A percentile compares a stretch with the other conserved stretches of the same genome.
These are phyloP conservation scores for Neodiprion pinetum DNA, from an alignment of 1,140 invertebrate species.

Conservation along the genomic window DNA sequence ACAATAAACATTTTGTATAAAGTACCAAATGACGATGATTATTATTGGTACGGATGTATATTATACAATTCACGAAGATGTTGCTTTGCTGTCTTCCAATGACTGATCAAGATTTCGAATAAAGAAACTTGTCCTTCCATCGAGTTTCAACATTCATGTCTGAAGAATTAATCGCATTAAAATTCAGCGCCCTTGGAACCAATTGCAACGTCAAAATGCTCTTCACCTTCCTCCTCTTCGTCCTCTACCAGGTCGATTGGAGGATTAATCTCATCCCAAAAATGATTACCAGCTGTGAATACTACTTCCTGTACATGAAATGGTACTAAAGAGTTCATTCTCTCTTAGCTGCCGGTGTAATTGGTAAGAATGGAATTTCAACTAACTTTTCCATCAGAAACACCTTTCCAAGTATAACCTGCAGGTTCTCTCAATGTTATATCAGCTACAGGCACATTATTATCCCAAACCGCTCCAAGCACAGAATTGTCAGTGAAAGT, in stretches of 20 bases:
- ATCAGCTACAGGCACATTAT: conserved; percentile 32
- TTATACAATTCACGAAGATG: too few species aligned
- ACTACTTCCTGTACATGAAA: conserved; percentile 24
- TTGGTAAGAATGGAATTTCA: not conserved
- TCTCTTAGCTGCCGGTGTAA: not conserved
- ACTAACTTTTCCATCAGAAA: conserved; percentile 17
- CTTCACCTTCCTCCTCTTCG: not conserved
- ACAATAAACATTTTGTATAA: too few species aligned
- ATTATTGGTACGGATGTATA: too few species aligned
- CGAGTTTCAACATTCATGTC: not conserved
- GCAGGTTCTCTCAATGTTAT: conserved; percentile 30
- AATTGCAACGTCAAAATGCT: too few species aligned
- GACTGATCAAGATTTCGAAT: too few species aligned
- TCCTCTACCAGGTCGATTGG: not conserved
- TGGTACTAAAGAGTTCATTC: not conserved
- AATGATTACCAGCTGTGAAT: conserved; percentile 35
- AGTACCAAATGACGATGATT: too few species aligned
- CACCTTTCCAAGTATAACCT: conserved; percentile 31
- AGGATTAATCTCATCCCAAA: conserved; percentile 28
- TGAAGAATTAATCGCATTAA: too few species aligned
- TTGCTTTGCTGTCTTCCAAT: too few species aligned
- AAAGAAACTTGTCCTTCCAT: not conserved
- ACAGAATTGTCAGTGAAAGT: conserved; percentile 35
- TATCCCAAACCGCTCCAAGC: conserved; percentile 29
- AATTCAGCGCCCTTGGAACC: too few species aligned